Evolutionary conservation across 2,113 vertebrate species (phyloP), one percentile per base, ranked within the genome.

Genomic region (Electrona antarctica): DNA sequence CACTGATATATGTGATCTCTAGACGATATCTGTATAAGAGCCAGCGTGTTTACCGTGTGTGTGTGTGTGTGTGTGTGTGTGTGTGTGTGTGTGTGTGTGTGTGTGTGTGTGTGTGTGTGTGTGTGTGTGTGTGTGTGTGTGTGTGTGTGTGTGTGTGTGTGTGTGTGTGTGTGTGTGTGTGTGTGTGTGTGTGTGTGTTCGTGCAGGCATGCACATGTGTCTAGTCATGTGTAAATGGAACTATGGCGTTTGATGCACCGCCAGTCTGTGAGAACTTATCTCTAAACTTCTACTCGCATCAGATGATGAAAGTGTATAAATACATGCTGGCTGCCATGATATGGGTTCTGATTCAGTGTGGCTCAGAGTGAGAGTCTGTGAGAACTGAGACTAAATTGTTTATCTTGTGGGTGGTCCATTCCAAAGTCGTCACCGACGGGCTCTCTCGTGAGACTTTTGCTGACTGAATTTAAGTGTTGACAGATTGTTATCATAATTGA

Each of bases 321-420:
- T 41, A 41, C 5, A 6, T 41, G 33, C 33, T 41, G 33, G 33
- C 33, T 41, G 33, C 33, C 33, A 41, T 41, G 33, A 41, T 41
- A 41, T 6, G 33, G 33, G 33, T 6, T 41, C 33, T 41, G 33
- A 41, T 41, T 41, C 33, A 41, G 3, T 41, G 33, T 41, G 33
- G 33, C 33, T 41, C 33, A 41, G 33, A 41, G 33, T 41, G 33
- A 41, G 33, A 41, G 33, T 41, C 33, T 41, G 33, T 3, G 33
- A 41, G 33, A 41, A 41, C 33, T 41, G 5, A 41, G 33, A 41
- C 33, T 13, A 69, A 66, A 73, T 56, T 77, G 77, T 87, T 84
- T 83, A 78, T 81, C 8, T 52, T 6, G 50, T 13, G 9, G 14
- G 8, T 67, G 74, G 9, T 74, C 21, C 83, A 21, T 78, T 75